Evolutionary conservation across 92 coral and sea anemone genomes (phyloP), one percentile per base, ranked within the genome.

Genomic region (Virgularia gustaviana): DNA sequence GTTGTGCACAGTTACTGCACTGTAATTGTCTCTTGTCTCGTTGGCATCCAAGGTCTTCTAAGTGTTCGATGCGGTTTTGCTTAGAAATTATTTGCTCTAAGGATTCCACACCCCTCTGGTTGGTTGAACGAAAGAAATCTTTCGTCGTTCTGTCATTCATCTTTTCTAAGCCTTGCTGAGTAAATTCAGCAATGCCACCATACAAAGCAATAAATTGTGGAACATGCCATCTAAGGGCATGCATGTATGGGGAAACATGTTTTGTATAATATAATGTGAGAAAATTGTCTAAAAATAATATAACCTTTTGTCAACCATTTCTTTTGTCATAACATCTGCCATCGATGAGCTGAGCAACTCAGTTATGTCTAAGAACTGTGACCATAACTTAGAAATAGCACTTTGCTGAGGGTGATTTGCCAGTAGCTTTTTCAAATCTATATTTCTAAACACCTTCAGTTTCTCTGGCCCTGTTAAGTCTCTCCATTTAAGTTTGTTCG

Each of bases 11-110:
- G 36, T 63, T 74, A 54, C 38, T 30, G 36, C 60, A 62, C 3
- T 31, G 38, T 39, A 56, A 57, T 15, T 2, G 35, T n/a, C n/a
- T n/a, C n/a, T n/a, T n/a, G n/a, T n/a, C n/a, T n/a, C n/a, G n/a
- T n/a, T n/a, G n/a, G n/a, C 76, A 75, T 24, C 76, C 80, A 13
- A 65, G 27, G 13, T 42, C 82, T 42, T 70, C 76, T 20, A 70
- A 36, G 11, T 28, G 36, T 28, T 70, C 78, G 38, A 78, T 37
- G 2, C 68, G 20, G 59, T 77, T 49, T 37, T 53, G 63, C 65
- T 77, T 77, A 0, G 39, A 20, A 5, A 77, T 22, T 3, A 77
- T 34, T 52, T 67, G 77, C 0, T 19, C 8, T 4, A 65, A 45
- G 4, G 64, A 33, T 19, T 65, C 77, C 83, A 78, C n/a, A n/a